These are phyloP conservation scores for Drosophila nannoptera DNA, from an alignment of 1,140 invertebrate species.

Conservation along the genomic window DNA sequence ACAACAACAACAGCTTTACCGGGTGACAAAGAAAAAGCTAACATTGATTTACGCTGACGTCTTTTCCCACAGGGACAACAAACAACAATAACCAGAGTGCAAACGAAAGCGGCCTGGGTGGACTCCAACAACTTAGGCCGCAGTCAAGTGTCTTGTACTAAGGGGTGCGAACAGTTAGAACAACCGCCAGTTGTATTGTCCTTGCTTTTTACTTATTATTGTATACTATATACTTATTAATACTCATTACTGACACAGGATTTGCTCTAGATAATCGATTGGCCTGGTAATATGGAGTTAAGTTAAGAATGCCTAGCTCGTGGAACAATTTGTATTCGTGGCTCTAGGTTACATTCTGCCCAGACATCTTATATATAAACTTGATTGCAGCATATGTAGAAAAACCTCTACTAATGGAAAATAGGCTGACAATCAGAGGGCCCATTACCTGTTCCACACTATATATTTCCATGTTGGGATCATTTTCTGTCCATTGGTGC, in stretches of 20 bases:
- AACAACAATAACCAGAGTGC: constrained; percentile 62
- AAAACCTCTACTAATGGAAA: no score
- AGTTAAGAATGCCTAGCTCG: background rate
- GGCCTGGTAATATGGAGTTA: background rate
- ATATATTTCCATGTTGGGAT: constrained; percentile 83
- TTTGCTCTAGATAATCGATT: background rate
- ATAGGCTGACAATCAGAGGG: no score
- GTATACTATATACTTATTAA: no score
- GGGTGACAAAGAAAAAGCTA: constrained; percentile 52
- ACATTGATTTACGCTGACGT: constrained; percentile 64
- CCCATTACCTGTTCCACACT: constrained; percentile 82
- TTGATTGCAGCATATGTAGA: no score
- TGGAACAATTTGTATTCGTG: background rate
- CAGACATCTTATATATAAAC: no score
- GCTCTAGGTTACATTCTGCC: no score
- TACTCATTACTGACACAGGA: constrained; percentile 44
- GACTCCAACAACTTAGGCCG: constrained; percentile 39
- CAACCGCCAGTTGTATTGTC: constrained; percentile 9
- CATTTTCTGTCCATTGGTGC: constrained; percentile 82
- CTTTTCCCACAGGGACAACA: constrained; percentile 66
- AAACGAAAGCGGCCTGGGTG: constrained; percentile 10
- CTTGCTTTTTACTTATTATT: constrained; percentile 25
- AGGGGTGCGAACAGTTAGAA: background rate
- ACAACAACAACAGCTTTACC: constrained; percentile 37
- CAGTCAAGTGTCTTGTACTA: constrained; percentile 25